Evolutionary conservation across 2,888 invertebrate genomes (phyloP).

Genomic region (Campoletis raptor): DNA sequence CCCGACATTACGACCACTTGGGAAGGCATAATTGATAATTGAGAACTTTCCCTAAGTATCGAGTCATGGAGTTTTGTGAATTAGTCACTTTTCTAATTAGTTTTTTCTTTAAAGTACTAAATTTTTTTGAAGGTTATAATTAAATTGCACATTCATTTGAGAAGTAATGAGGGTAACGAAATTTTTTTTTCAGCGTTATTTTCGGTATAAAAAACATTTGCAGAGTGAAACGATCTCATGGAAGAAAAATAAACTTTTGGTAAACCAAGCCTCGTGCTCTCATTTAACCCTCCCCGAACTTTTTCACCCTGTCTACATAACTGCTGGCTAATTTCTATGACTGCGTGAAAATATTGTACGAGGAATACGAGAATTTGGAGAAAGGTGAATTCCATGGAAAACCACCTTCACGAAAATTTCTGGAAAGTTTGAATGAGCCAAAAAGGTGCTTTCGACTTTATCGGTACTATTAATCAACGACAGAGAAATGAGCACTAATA

Average conservation of each 20-base stretch:
- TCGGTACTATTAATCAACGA: slow-evolving; percentile 28
- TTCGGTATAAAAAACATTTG: not conserved
- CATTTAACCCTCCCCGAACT: not conserved
- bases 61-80: not conserved
- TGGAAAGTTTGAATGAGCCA: not conserved
- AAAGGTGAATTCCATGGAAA: not conserved
- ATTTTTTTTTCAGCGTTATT: not conserved
- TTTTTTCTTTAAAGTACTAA: not conserved
- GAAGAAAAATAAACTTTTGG: not conserved
- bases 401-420: slow-evolving; percentile 7
- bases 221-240: not conserved
- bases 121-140: not conserved
- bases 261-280: not conserved
- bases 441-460: not conserved
- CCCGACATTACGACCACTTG: not conserved
- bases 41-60: not conserved
- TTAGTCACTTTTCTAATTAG: not conserved
- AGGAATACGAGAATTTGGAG: not conserved
- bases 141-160: not conserved
- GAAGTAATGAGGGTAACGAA: not conserved
- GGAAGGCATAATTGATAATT: slow-evolving; percentile 1
- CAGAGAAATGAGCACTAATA: slow-evolving; percentile 12
- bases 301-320: not conserved
- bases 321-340: slow-evolving; percentile 8
- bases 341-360: slow-evolving; percentile 7